Evolutionary conservation across 35 echinoderm and acorn worm genomes (phyloP).

Genomic region (Lytechinus variegatus): DNA sequence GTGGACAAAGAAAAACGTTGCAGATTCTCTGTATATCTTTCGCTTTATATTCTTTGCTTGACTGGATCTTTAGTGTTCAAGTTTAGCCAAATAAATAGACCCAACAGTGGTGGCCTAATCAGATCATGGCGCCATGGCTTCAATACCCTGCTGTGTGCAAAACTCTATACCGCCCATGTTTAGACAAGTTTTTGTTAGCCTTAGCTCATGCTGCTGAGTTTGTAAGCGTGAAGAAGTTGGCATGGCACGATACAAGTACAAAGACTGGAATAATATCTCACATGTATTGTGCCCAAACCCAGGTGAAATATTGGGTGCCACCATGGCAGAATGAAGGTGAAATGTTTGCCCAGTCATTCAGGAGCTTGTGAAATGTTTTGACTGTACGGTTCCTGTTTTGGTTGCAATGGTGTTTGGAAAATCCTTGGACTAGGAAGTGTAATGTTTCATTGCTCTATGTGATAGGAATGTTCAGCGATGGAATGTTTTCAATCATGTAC

Average conservation of each 20-base stretch:
- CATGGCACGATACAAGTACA: background rate
- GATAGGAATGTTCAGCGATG: background rate
- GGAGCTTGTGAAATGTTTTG: slow-evolving; percentile 11
- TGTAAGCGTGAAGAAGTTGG: slow-evolving; percentile 12
- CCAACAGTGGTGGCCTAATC: slow-evolving; percentile 18
- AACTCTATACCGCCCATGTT: slow-evolving; percentile 47
- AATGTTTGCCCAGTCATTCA: slow-evolving; percentile 18
- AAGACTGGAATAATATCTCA: slow-evolving; percentile 2
- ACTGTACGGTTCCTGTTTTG: background rate
- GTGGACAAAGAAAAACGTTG: background rate
- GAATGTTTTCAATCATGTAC: background rate
- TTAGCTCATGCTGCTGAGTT: slow-evolving; percentile 14
- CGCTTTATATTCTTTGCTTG: background rate
- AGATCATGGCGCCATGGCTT: slow-evolving; percentile 41
- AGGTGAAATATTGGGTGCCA: background rate
- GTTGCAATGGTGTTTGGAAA: background rate
- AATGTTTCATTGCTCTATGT: background rate
- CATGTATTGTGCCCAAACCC: slow-evolving; percentile 1
- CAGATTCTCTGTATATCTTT: background rate
- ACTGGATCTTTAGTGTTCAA: background rate
- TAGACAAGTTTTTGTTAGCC: slow-evolving; percentile 44
- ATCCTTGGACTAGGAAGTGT: slow-evolving; percentile 1
- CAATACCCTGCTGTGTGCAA: slow-evolving; percentile 42
- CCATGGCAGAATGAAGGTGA: background rate
- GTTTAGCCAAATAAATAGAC: slow-evolving; percentile 22